These are phyloP conservation scores for Odontomyia ornata DNA, from an alignment of 2,888 invertebrate species.

Conservation along the genomic window DNA sequence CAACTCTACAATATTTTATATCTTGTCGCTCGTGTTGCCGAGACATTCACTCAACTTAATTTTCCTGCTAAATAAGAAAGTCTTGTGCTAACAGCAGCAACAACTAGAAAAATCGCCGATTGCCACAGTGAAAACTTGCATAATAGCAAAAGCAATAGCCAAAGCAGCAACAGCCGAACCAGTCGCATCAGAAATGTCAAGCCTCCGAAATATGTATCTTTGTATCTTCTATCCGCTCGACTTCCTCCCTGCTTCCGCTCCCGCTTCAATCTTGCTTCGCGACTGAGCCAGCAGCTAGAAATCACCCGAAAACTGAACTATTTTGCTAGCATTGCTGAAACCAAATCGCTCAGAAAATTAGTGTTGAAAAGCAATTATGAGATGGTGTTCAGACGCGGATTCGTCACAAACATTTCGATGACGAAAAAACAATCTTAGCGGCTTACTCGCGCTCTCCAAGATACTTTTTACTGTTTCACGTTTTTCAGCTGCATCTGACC, in stretches of 20 bases:
- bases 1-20: background rate
- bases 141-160: background rate
- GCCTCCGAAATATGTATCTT: slow-evolving; percentile 17
- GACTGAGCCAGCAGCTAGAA: background rate
- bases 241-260: background rate
- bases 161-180: background rate
- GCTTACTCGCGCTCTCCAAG: background rate
- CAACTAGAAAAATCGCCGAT: slow-evolving; percentile 14
- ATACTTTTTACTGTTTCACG: background rate
- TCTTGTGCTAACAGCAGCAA: background rate
- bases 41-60: too few species aligned
- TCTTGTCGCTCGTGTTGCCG: background rate
- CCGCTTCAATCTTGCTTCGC: too few species aligned
- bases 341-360: slow-evolving; percentile 20
- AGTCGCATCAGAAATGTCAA: slow-evolving; percentile 23
- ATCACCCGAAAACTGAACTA: background rate
- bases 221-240: background rate
- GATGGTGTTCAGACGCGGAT: too few species aligned
- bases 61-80: slow-evolving; percentile 28
- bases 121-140: slow-evolving; percentile 21
- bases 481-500: slow-evolving; percentile 20
- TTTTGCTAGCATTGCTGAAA: slow-evolving; percentile 2
- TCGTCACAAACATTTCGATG: too few species aligned
- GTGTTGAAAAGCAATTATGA: slow-evolving; percentile 1
- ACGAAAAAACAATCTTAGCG: background rate